Conservation (phyloP, 1,140 invertebrate species). For the Rhopalosiphum padi region DNA sequence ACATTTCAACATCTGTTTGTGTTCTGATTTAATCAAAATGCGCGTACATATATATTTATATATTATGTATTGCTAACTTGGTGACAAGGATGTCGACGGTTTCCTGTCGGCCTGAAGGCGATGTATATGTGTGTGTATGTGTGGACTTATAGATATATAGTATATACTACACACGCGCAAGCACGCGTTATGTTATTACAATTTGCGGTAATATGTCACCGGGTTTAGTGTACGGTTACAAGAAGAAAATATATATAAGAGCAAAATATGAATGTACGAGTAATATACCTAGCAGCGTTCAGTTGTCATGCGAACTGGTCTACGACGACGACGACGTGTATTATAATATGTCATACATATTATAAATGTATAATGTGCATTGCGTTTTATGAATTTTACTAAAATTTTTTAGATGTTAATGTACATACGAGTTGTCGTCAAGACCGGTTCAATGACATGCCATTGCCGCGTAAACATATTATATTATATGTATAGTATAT, state of each 20-base stretch:
- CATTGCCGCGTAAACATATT: constrained; percentile 16
- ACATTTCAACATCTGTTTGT: neutral
- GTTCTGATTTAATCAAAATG: neutral
- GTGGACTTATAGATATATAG: neutral
- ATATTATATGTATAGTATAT: constrained; percentile 10
- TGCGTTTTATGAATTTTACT: constrained; percentile 39
- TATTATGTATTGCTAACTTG: neutral
- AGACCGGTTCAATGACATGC: constrained; percentile 52
- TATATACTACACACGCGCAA: no score
- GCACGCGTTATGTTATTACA: neutral
- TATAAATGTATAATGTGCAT: neutral
- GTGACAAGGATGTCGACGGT: constrained; percentile 22
- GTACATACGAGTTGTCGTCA: constrained; percentile 35
- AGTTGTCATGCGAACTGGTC: neutral
- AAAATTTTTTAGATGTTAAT: constrained; percentile 29
- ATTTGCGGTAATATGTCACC: constrained; percentile 2
- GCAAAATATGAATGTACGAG: neutral
- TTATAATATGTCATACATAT: neutral
- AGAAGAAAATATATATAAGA: constrained; percentile 11
- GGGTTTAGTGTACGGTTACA: constrained; percentile 15
- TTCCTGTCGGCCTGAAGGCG: neutral
- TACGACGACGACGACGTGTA: neutral
- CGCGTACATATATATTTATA: neutral
- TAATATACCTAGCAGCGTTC: neutral
- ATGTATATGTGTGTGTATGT: neutral